Evolutionary conservation across 2,888 invertebrate species (phyloP), one percentile per base, ranked within the genome.

Genomic region (Drosophila mayaguana): DNA sequence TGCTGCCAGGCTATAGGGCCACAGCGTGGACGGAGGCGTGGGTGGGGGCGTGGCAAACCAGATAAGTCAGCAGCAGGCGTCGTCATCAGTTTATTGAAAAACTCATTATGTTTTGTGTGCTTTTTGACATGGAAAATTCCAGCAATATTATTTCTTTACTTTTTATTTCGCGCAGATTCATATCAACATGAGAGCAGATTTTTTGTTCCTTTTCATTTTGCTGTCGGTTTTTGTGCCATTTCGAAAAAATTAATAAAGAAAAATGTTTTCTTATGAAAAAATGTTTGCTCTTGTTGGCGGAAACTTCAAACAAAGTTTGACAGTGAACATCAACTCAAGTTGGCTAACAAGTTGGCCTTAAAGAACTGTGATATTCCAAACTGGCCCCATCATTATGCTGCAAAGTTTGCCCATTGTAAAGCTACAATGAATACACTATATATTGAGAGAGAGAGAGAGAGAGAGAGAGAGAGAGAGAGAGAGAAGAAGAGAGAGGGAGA

Each of bases 61-160:
- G 60, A 62, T 59, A 63, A 77, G 59, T 60, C 70, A 63, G 53
- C 72, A 63, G 53, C 60, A 28, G 57, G 60, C 72, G 60, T 56
- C 25, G 46, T 54, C 68, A 66, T 43, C 66, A 57, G 53, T 46
- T 43, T 66, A 75, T 67, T 67, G 66, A 34, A 51, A 66, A 75
- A 66, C 72, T 75, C 72, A 75, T 75, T 66, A 75, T 60, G 63
- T 61, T 71, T 54, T 54, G 12, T 57, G 42, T 54, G 45, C 38
- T 63, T 46, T 59, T 43, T 55, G 38, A n/a, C 20, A n/a, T 45
- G 57, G 45, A 61, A 62, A 55, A 20, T 36, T 46, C 25, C 28
- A 22, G 50, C 48, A 25, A 22, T 38, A 46, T 45, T n/a, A 8
- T 40, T 38, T n/a, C 16, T 16, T 38, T 36, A 1, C 1, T 14